phyloP scores from a whole-genome alignment of 1,140 invertebrate species.

The Bombus affinis region DNA sequence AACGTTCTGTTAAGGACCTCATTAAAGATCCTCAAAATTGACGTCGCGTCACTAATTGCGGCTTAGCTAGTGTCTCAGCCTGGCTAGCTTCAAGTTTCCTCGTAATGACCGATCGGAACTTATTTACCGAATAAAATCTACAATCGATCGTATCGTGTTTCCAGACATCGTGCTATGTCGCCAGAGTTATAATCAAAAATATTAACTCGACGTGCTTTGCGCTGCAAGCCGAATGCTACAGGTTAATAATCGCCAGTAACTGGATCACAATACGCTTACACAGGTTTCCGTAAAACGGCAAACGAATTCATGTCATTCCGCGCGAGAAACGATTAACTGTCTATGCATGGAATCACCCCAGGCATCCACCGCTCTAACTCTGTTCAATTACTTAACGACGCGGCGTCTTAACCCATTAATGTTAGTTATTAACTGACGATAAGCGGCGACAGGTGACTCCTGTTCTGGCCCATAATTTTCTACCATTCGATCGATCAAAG shows the following conservation, averaged over 20 bases:
- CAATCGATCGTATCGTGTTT: background rate
- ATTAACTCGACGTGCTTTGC: too few relatives aligned
- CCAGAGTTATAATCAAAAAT: background rate
- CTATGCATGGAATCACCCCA: slow-evolving; percentile 7
- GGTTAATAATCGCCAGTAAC: background rate
- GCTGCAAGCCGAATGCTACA: too few relatives aligned
- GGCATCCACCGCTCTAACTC: background rate
- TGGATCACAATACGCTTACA: background rate
- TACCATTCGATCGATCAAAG: background rate
- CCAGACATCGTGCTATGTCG: background rate
- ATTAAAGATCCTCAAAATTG: slow-evolving; percentile 43
- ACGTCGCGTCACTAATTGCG: slow-evolving; percentile 52
- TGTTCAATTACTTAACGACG: slow-evolving; percentile 14
- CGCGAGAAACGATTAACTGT: slow-evolving; percentile 10
- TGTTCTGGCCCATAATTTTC: background rate
- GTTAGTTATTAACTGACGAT: background rate
- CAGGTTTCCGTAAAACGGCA: background rate
- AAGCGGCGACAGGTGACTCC: background rate
- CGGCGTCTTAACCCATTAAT: background rate
- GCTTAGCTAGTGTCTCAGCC: background rate
- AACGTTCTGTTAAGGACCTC: slow-evolving; percentile 19
- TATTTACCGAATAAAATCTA: background rate
- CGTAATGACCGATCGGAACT: background rate
- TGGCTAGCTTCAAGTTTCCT: slow-evolving; percentile 12
- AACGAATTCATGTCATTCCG: slow-evolving; percentile 18